Conservation (phyloP, 2,797 vertebrate genomes). For the Adrianichthys oophorus region DNA sequence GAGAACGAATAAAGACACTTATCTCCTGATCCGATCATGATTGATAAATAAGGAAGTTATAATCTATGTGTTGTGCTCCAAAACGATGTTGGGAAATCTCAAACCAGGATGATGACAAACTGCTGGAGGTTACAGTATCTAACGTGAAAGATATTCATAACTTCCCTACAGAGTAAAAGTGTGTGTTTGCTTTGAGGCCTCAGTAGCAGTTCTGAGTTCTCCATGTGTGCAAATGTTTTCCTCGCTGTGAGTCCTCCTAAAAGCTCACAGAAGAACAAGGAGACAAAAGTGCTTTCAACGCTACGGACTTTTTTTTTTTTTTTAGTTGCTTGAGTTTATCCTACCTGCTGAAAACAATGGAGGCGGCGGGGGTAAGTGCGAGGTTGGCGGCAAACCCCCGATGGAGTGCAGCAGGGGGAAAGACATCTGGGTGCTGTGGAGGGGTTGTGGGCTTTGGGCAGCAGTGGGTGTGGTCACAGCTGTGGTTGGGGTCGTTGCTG, state of each 20-base stretch:
- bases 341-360: conserved; percentile 86
- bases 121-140: conserved; percentile 56
- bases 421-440: conserved; percentile 70
- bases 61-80: conserved; percentile 65
- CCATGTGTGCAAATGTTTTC: conserved; percentile 46
- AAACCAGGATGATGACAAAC: conserved; percentile 46
- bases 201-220: conserved; percentile 34
- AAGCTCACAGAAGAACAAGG: conserved; percentile 44
- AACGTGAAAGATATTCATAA: conserved; percentile 53
- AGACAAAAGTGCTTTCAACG: conserved; percentile 65
- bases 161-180: conserved; percentile 28
- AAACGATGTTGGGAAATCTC: conserved; percentile 36
- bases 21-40: too few species aligned
- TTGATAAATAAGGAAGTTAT: background rate
- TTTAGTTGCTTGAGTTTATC: conserved; percentile 84
- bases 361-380: conserved; percentile 81
- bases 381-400: conserved; percentile 77
- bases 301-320: conserved; percentile 56
- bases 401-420: conserved; percentile 82
- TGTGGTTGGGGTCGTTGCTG: conserved; percentile 38
- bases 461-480: conserved; percentile 45
- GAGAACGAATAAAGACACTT: conserved; percentile 41
- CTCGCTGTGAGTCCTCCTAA: conserved; percentile 40
- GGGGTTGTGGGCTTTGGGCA: conserved; percentile 51
- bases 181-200: conserved; percentile 41